phyloP scores from a whole-genome alignment of 2,113 vertebrate genomes.

The Malurus alboscapulatus region DNA sequence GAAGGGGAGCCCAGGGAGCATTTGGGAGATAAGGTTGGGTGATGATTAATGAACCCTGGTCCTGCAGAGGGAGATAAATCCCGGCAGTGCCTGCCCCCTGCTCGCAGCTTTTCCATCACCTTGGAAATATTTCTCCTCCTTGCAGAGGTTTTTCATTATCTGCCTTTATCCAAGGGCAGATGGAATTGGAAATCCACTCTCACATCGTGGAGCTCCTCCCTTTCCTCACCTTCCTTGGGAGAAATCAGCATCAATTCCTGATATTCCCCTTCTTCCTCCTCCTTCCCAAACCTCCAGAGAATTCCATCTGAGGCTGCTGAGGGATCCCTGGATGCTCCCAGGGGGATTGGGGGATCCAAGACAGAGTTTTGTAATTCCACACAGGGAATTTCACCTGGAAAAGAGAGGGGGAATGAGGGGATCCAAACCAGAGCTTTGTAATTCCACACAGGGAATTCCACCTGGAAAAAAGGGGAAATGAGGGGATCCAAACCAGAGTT shows the following conservation, averaged over 20 bases:
- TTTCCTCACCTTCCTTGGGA: background rate
- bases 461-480: background rate
- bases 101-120: background rate
- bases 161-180: constrained; percentile 50
- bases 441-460: background rate
- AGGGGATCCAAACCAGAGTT: background rate
- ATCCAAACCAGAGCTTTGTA: background rate
- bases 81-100: background rate
- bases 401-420: background rate
- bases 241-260: background rate
- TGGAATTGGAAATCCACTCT: constrained; percentile 8
- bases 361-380: background rate
- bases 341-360: background rate
- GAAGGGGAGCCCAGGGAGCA: background rate
- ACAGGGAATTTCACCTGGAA: background rate
- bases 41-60: constrained; percentile 38
- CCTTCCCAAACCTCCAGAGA: background rate
- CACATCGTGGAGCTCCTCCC: background rate
- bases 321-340: background rate
- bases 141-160: constrained; percentile 16
- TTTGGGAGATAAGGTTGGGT: constrained; percentile 17
- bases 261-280: background rate
- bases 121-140: background rate
- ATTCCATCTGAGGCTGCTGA: accelerated
- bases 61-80: background rate